Base-by-base conservation (phyloP, 2,797 vertebrate genomes). In the Salarias fasciatus region DNA sequence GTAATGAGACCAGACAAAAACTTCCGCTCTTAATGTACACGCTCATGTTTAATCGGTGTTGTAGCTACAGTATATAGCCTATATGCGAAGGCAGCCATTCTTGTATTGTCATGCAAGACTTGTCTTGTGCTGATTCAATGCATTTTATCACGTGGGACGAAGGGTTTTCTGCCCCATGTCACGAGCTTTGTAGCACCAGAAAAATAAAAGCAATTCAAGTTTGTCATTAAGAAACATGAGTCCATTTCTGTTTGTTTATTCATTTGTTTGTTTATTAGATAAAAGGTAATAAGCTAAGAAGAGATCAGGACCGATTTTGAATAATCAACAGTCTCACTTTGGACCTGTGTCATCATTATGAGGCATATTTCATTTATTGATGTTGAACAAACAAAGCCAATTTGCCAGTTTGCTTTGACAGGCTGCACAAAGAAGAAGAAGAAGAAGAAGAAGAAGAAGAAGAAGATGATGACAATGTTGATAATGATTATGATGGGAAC, bases 11-110 rank as follows among this genome's bases (percentile, higher is more conserved):
- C 42, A 18, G 45, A 49, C 75, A 49, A 44, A 51, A 60, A 75
- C 50, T 41, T 46, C 69, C 24, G 47, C 76, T 81, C 61, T 85
- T 48, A 77, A 82, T 88, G 87, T 89, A 77, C 71, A 82, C 72
- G 69, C 84, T 80, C 79, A 77, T 83, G 85, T 90, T 77, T 82
- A 71, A 88, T 85, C 83, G 75, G 73, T 91, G 86, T 90, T 84
- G 85, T 86, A 80, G 77, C 78, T 82, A 51, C 85, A 86, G 58
- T 85, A 70, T 86, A 72, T 84, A 80, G 74, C 84, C 72, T 75
- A 69, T 85, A 43, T 61, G 68, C 49, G 54, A 75, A 53, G 69
- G 84, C 82, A 87, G 64, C 64, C 87, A 87, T 91, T 75, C 64
- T 83, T 85, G 63, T 89, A 86, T 80, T 77, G 80, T 80, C 83